Base-by-base conservation (phyloP, 2,113 vertebrate genomes). In the Helogale parvula region DNA sequence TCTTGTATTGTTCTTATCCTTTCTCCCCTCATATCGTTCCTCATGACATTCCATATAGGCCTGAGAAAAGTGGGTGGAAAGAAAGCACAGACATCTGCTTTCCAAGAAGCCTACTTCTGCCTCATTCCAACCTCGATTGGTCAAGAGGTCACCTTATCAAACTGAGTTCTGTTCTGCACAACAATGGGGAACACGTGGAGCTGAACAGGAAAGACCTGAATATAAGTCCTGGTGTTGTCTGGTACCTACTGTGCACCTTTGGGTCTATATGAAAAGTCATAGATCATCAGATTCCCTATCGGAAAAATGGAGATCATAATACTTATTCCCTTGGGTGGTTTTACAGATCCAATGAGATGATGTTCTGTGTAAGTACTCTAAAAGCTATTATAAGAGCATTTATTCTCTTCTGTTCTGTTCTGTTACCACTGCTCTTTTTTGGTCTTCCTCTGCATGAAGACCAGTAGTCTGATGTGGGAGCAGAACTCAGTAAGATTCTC, bases 71-170 rank as follows among this genome's bases (percentile, higher is more conserved):
- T 13, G 31, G 17, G 19, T 35, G 12, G 71, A 23, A n/a, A 47
- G 52, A 17, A 71, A 60, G 16, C 21, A 45, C 0, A 10, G 25
- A 54, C 35, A 65, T 1, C n/a, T 52, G 41, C 33, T 12, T 69
- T 33, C 10, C 66, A 13, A 33, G 11, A 14, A 31, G 47, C 1
- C 31, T 45, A 14, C 4, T 7, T 12, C 4, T 47, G 68, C 7
- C 38, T 69, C 31, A 6, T 4, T 29, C 74, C 50, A 65, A 27
- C 31, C 23, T 71, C 1, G 2, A 0, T 1, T 13, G 21, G 52
- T 16, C n/a, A 35, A 60, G 38, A 33, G 57, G 21, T 4, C 4
- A 3, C 19, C 2, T 2, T 23, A 47, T 45, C 11, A 4, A n/a
- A 19, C 57, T 29, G 45, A 35, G 17, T 50, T 85, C 50, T 7